Conservation (phyloP, 2,888 invertebrate genomes). For the Terebella lapidaria region DNA sequence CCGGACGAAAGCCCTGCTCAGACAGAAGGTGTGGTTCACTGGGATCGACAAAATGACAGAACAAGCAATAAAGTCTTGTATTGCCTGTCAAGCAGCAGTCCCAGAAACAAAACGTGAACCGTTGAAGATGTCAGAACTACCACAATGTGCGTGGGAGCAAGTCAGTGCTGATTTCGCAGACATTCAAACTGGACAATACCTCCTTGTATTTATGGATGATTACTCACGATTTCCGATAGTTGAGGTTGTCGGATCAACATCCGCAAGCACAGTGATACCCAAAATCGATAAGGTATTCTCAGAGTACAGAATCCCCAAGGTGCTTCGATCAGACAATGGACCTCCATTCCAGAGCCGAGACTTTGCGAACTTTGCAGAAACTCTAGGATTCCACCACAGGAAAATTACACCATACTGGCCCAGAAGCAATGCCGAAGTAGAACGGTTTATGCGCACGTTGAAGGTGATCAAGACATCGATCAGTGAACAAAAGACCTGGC, state of each 20-base stretch:
- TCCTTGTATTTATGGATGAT: too few species aligned
- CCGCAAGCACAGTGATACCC: not conserved
- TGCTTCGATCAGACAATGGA: too few species aligned
- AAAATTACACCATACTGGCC: too few species aligned
- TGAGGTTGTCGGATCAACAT: not conserved
- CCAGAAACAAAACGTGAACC: slow-evolving; percentile 4
- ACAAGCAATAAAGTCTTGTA: too few species aligned
- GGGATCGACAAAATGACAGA: too few species aligned
- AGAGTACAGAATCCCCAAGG: too few species aligned
- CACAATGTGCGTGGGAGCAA: too few species aligned
- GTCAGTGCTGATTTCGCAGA: too few species aligned
- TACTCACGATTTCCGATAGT: slow-evolving; percentile 11
- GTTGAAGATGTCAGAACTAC: slow-evolving; percentile 1
- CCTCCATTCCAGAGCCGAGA: slow-evolving; percentile 5
- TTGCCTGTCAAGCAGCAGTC: too few species aligned
- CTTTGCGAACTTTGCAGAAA: not conserved
- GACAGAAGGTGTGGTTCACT: too few species aligned
- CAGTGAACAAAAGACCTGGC: not conserved
- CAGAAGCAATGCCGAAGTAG: slow-evolving; percentile 12
- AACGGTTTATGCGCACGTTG: slow-evolving; percentile 3
- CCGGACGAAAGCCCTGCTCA: slow-evolving; percentile 6
- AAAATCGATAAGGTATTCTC: slow-evolving; percentile 4
- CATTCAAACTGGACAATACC: too few species aligned
- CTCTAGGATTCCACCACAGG: not conserved
- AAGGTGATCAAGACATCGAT: not conserved